phyloP scores from a whole-genome alignment of 1,140 invertebrate genomes.

The Microplitis mediator region DNA sequence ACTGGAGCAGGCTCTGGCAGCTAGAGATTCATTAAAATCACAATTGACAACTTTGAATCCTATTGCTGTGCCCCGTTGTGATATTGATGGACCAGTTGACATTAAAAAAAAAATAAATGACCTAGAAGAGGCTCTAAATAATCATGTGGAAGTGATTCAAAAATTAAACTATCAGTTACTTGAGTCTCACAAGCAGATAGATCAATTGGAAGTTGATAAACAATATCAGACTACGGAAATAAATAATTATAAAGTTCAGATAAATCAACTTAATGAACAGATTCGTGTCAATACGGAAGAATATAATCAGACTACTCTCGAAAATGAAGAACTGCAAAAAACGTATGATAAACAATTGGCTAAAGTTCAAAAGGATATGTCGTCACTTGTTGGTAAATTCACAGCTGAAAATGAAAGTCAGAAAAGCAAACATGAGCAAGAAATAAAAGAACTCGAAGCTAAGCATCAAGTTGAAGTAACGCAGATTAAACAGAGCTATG shows the following conservation, averaged over 20 bases:
- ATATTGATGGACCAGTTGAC: not conserved
- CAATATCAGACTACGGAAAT: constrained; percentile 45
- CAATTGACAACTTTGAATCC: constrained; percentile 35
- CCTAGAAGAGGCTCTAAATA: constrained; percentile 36
- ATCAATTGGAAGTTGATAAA: constrained; percentile 46
- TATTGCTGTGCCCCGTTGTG: not conserved
- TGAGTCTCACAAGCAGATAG: constrained; percentile 38
- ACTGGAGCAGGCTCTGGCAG: constrained; percentile 50
- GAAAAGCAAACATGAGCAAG: constrained; percentile 37
- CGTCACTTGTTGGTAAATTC: constrained; percentile 49
- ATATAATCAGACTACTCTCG: constrained; percentile 36
- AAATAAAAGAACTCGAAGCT: not conserved
- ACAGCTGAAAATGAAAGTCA: constrained; percentile 41
- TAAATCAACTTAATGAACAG: constrained; percentile 49
- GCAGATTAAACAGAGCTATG: constrained; percentile 42
- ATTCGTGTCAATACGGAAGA: constrained; percentile 43
- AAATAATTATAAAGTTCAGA: constrained; percentile 45
- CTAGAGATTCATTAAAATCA: constrained; percentile 45
- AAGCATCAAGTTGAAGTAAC: not conserved
- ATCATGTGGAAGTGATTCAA: constrained; percentile 37
- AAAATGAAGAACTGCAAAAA: constrained; percentile 41
- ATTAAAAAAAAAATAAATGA: constrained; percentile 10
- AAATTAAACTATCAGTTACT: constrained; percentile 41
- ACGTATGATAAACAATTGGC: no score
- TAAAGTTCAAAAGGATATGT: constrained; percentile 49